Evolutionary conservation across 2,888 invertebrate genomes (phyloP).

Genomic region (Himalopsyche kuldschensis): DNA sequence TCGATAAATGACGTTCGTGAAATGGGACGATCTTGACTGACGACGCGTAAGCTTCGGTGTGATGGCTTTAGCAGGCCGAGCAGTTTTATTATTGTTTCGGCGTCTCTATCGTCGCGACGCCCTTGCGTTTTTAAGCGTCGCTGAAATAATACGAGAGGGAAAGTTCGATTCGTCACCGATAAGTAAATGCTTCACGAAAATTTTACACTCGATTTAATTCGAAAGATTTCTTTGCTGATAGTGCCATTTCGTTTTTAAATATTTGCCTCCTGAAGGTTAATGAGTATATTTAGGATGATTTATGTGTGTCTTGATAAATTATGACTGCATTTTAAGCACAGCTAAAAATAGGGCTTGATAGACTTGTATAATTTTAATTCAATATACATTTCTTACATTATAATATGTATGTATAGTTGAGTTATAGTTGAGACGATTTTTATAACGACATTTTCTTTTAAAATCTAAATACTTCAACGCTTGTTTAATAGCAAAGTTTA

Average conservation of each 20-base stretch:
- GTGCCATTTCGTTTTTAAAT: not conserved
- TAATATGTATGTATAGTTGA: too few species aligned
- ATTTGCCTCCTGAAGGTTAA: not conserved
- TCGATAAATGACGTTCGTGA: not conserved
- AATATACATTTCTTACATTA: too few species aligned
- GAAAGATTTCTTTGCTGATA: not conserved
- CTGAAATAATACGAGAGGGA: not conserved
- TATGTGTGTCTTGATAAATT: too few species aligned
- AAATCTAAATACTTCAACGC: too few species aligned
- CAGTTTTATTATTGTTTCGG: slow-evolving; percentile 28
- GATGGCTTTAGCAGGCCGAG: slow-evolving; percentile 24
- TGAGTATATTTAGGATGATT: not conserved
- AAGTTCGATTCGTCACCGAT: not conserved
- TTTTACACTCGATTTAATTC: not conserved
- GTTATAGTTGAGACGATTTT: too few species aligned
- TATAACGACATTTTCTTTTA: too few species aligned
- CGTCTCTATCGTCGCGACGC: slow-evolving; percentile 2
- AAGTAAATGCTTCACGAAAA: not conserved
- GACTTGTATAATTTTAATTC: too few species aligned
- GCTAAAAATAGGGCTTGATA: too few species aligned
- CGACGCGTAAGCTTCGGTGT: slow-evolving; percentile 11
- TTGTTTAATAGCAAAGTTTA: too few species aligned
- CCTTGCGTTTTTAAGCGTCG: not conserved
- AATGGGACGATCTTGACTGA: slow-evolving; percentile 14
- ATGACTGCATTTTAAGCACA: too few species aligned